These are phyloP conservation scores for Enchytraeus crypticus DNA, from an alignment of 2,888 invertebrate species.

Conservation along the genomic window DNA sequence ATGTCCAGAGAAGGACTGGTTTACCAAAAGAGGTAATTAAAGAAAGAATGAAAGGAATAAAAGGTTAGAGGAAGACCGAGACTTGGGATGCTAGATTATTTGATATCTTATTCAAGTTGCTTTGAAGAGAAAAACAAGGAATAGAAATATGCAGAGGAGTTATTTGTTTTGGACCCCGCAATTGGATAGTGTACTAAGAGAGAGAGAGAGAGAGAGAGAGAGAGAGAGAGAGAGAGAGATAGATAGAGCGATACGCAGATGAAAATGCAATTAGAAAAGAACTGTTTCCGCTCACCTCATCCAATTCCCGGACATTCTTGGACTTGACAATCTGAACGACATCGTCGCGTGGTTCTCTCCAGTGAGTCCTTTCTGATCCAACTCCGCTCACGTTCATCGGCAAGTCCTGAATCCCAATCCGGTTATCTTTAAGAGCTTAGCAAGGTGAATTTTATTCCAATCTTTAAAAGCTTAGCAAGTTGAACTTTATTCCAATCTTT, in stretches of 20 bases:
- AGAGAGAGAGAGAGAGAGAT: background rate
- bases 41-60: no score
- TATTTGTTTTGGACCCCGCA: no score
- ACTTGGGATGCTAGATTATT: no score
- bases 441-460: no score
- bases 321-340: background rate
- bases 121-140: background rate
- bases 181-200: background rate
- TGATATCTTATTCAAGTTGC: no score
- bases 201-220: background rate
- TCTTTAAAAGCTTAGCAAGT: no score
- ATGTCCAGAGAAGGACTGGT: no score
- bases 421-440: no score
- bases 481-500: no score
- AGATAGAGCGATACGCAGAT: background rate
- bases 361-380: background rate
- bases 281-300: slow-evolving; percentile 1
- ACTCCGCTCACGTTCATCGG: slow-evolving; percentile 5
- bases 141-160: background rate
- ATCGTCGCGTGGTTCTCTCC: slow-evolving; percentile 5
- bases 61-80: no score
- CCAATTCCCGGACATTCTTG: background rate
- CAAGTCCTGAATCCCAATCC: no score
- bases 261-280: background rate
- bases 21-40: no score